A percentile compares a stretch with the other conserved stretches of the same genome.
These are phyloP conservation scores for Synergus itoensis DNA, from an alignment of 2,888 invertebrate genomes.

Conservation along the genomic window DNA sequence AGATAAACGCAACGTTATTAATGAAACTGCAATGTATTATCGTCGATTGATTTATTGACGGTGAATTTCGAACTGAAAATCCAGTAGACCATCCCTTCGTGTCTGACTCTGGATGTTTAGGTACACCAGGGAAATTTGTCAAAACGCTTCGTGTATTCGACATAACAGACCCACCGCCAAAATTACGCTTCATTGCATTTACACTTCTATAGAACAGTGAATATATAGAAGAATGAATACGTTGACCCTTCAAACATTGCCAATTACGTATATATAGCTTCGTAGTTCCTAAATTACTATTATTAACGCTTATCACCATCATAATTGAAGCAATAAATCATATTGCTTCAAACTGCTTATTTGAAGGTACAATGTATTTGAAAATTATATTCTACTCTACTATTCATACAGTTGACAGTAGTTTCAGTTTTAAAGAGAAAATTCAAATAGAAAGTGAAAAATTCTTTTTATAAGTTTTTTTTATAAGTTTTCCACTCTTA, in stretches of 20 bases:
- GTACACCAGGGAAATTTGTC: constrained; percentile 56
- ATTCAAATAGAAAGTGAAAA: background rate
- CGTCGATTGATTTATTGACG: constrained; percentile 19
- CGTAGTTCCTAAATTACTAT: background rate
- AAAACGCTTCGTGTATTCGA: constrained; percentile 51
- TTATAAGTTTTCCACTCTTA: background rate
- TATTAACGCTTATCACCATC: constrained; percentile 7
- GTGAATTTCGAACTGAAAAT: constrained; percentile 26
- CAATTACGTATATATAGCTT: constrained; percentile 53
- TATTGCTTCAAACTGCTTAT: background rate
- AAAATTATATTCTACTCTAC: background rate
- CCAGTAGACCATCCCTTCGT: constrained; percentile 43
- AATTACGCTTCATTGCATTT: constrained; percentile 53
- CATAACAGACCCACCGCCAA: constrained; percentile 49
- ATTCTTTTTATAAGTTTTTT: too few species aligned
- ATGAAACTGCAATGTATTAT: constrained; percentile 2
- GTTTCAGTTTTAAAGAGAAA: background rate
- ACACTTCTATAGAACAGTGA: constrained; percentile 41
- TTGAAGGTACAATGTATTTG: background rate
- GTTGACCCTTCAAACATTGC: constrained; percentile 51
- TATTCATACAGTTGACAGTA: background rate
- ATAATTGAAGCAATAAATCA: background rate
- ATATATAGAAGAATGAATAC: background rate
- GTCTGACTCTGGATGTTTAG: constrained; percentile 46
- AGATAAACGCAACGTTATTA: background rate